Evolutionary conservation across 2,888 invertebrate species (phyloP), one percentile per base, ranked within the genome.

Genomic region (Lagria hirta): DNA sequence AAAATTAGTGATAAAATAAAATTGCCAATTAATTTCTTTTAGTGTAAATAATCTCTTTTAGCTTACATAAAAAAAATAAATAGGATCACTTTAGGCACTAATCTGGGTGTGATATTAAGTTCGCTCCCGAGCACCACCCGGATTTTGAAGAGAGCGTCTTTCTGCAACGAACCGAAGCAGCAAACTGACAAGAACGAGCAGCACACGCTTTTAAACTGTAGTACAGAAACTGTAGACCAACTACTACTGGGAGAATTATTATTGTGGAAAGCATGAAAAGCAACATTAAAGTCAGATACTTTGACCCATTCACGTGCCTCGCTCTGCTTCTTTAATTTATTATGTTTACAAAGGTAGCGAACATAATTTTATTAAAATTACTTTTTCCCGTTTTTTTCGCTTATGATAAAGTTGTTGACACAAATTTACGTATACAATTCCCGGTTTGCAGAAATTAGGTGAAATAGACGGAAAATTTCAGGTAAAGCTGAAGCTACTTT

Each of bases 191-290:
- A 32, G n/a, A 18, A 32, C 29, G 24, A 40, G 34, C 38, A 46
- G 38, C 47, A 47, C 47, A 38, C 47, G 47, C 47, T 42, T 30
- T n/a, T n/a, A n/a, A n/a, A n/a, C n/a, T n/a, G n/a, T n/a, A n/a
- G n/a, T n/a, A n/a, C n/a, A n/a, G n/a, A n/a, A n/a, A n/a, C n/a
- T n/a, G n/a, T n/a, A n/a, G n/a, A n/a, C n/a, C n/a, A n/a, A n/a
- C n/a, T n/a, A n/a, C n/a, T n/a, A n/a, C n/a, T n/a, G n/a, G n/a
- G n/a, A n/a, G n/a, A n/a, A n/a, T n/a, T n/a, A n/a, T n/a, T n/a
- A n/a, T n/a, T n/a, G n/a, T n/a, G n/a, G 26, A 18, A 28, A 18
- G 12, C 22, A 32, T 38, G n/a, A 21, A 33, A 41, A 41, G 36
- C 35, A 45, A 34, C 8, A 8, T 38, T 27, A 43, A 38, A 34